Base-by-base conservation (phyloP, 1,140 invertebrate species). In the Colletes gigas region DNA sequence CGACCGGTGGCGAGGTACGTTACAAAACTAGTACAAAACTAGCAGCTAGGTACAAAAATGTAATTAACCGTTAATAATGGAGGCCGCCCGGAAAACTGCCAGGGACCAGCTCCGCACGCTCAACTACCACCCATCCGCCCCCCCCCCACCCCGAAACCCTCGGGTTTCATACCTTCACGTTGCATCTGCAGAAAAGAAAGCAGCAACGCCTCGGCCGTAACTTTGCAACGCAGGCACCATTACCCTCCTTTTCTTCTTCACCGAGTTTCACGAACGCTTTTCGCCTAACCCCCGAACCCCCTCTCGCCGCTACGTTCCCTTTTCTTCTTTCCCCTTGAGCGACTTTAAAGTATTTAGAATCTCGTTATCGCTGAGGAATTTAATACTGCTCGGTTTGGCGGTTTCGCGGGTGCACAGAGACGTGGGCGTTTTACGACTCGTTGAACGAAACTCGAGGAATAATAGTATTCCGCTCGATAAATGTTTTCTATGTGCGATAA, bases 1-100 rank as follows among this genome's bases (percentile, higher is more conserved):
- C 91, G 90, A 84, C 89, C 90, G 68, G 87, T 90, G 84, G 85
- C 91, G 89, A 92, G 89, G 90, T 93, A 93, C 89, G 88, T 93
- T 93, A 93, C 86, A 93, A 93, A 93, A 93, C 92, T 93, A 93
- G 92, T 93, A 93, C 91, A 93, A 93, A 93, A 93, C 92, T 93
- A 93, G 90, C 89, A 89, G 89, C 92, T 93, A 93, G 90, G 92
- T 93, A 93, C 92, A 93, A 93, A 93, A 93, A 91, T 92, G 88
- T 92, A 93, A 92, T 90, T 86, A 92, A 91, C 90, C 75, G 69
- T 91, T 90, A 90, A 91, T 92, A 89, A 92, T 88, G 90, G 77
- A 90, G 88, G 89, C 90, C 90, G 86, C 89, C 88, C 88, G 85
- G 85, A 83, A 91, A 90, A 90, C 86, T 91, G 84, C 84, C 90